Base-by-base conservation (phyloP, 1,140 invertebrate genomes). In the Zaprionus vittiger region DNA sequence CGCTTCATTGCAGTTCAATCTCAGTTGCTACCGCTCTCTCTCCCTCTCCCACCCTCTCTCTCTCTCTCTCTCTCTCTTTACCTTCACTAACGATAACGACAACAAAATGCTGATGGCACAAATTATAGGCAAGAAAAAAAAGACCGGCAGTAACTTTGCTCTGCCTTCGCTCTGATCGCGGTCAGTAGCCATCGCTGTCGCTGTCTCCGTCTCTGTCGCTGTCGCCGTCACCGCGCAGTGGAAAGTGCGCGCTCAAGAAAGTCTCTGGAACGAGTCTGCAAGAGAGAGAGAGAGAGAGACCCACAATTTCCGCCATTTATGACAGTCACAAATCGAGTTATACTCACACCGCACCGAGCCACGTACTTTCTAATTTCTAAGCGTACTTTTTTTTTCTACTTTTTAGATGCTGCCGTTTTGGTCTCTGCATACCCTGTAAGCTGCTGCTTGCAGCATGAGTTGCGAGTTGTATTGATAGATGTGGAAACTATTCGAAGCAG, bases 231-330 rank as follows among this genome's bases (percentile, higher is more conserved):
- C 38, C 38, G 72, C 38, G 72, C 80, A 77, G 84, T 83, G 79
- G 84, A 89, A 86, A 79, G 83, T 74, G 85, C 79, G 82, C 77
- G 82, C 77, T 70, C 82, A 80, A 85, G 74, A 81, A 81, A 85
- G 82, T 80, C 66, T 52, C 9, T 52, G 47, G 20, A 52, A 52
- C 47, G 47, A 52, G 47, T 52, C 47, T 52, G 20, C 20, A 68
- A 12, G 64, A 17, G 37, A 44, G 41, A 41, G 38, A 41, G 59
- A 63, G 70, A 41, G 59, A 63, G 70, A 80, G 85, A 80, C 82
- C 85, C 86, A 85, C 85, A 90, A 90, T 90, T 85, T 90, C 86
- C 85, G 86, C 86, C 86, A 91, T 90, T 91, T 90, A 90, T 90
- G 85, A 90, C 85, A 90, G 86, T 85, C 85, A 90, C 85, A 90